Percentiles rank a stretch among this genome's conserved stretches.
phyloP scores from a whole-genome alignment of 2,888 invertebrate species.

The Erynnis tages region DNA sequence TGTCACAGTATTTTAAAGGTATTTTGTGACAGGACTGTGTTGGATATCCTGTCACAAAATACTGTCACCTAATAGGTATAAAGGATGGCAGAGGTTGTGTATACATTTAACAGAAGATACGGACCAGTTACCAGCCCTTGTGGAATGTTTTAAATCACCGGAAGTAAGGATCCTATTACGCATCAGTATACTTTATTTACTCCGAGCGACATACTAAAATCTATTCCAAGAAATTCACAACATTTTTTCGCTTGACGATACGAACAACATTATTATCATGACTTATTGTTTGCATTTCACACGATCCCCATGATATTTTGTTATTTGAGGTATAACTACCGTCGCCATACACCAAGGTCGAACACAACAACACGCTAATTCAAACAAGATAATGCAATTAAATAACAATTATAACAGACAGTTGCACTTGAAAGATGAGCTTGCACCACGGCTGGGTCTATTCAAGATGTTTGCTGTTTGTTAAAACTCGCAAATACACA shows the following conservation, averaged over 20 bases:
- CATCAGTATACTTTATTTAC: too few relatives aligned
- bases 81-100: too few relatives aligned
- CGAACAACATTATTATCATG: slow-evolving; percentile 12
- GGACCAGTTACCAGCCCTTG: too few relatives aligned
- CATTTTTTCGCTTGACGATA: not conserved
- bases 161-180: too few relatives aligned
- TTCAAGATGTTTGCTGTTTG: slow-evolving; percentile 2
- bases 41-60: too few relatives aligned
- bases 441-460: slow-evolving; percentile 17
- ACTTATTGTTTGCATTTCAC: slow-evolving; percentile 35
- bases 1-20: too few relatives aligned
- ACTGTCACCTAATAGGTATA: too few relatives aligned
- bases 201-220: too few relatives aligned
- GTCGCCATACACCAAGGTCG: slow-evolving; percentile 24
- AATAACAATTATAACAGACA: slow-evolving; percentile 11
- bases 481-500: not conserved
- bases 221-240: not conserved
- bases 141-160: too few relatives aligned
- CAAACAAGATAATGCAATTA: slow-evolving; percentile 14
- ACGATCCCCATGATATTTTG: slow-evolving; percentile 30
- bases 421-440: slow-evolving; percentile 7
- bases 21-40: too few relatives aligned
- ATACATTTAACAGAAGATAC: too few relatives aligned
- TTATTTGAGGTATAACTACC: slow-evolving; percentile 33
- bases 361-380: slow-evolving; percentile 11